These are phyloP conservation scores for Cryptus viduatorius DNA, from an alignment of 2,888 invertebrate genomes.

Conservation along the genomic window DNA sequence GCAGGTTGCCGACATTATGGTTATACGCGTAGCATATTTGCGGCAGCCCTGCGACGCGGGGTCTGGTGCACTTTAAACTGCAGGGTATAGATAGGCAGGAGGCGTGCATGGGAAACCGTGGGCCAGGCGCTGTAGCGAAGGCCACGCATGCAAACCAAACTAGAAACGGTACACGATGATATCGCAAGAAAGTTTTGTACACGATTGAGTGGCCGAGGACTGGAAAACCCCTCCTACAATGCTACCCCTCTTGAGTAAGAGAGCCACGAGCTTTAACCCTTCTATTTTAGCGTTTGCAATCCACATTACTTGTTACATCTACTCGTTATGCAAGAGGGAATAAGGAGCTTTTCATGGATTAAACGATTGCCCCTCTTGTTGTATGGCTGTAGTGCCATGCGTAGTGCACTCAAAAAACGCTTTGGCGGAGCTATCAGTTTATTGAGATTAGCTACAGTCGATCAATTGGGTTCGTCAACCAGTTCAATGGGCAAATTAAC, in stretches of 20 bases:
- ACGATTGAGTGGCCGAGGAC: constrained; percentile 29
- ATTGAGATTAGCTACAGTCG: no score
- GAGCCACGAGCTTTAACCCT: not conserved
- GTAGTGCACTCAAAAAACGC: no score
- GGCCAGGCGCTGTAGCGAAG: not conserved
- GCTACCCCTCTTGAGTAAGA: not conserved
- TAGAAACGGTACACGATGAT: constrained; percentile 48
- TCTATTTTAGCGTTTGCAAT: not conserved
- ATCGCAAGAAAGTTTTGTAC: constrained; percentile 57
- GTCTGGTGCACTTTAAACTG: constrained; percentile 46
- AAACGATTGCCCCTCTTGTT: no score
- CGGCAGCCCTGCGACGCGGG: constrained; percentile 24
- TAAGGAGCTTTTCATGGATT: not conserved
- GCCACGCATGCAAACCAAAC: constrained; percentile 4
- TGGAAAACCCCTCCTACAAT: not conserved
- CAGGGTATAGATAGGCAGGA: constrained; percentile 6
- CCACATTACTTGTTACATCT: not conserved
- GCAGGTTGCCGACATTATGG: constrained; percentile 20
- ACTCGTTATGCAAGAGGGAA: not conserved
- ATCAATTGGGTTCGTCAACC: no score
- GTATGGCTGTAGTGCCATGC: no score
- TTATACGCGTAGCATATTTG: constrained; percentile 52
- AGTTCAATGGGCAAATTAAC: no score
- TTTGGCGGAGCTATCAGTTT: no score
- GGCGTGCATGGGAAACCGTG: no score